Base-by-base conservation (phyloP, 2,113 vertebrate species). In the Pachyramphus minor region DNA sequence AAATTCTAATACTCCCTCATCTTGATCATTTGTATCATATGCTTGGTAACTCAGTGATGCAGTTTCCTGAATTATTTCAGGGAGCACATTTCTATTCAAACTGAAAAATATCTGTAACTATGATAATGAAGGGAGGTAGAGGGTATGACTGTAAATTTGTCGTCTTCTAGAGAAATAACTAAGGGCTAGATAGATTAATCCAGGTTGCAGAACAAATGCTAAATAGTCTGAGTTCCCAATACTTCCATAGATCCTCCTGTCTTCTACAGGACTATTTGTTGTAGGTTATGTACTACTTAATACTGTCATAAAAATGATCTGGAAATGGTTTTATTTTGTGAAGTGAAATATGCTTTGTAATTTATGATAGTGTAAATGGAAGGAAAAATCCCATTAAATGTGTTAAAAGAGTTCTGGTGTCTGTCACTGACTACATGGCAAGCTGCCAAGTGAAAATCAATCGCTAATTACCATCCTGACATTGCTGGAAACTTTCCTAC, bases 311-410 rank as follows among this genome's bases (percentile, higher is more conserved):
- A 97, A 96, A 97, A 97, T 94, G 87, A 97, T 98, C 98, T 98
- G 97, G 96, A 98, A 98, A 98, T 98, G 96, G 97, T 98, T 98
- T 98, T 98, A 98, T 98, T 98, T 98, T 98, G 98, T 98, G 98
- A 98, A 98, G 98, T 98, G 97, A 97, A 97, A 95, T 93, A 98
- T 97, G 97, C 98, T 98, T 98, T 98, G 98, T 98, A 98, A 98
- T 97, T 98, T 98, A 98, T 98, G 97, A 97, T 97, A 84, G 96
- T 98, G 97, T 98, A 97, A 97, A 98, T 97, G 97, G 97, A 98
- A 98, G 96, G 94, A 96, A 96, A 95, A 97, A 97, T 92, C 89
- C 90, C 96, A 98, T 98, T 98, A 98, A 98, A 97, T 97, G 96
- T 98, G 97, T 98, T 97, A 93, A 95, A 90, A 97, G 80, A 96